Evolutionary conservation across 2,888 invertebrate species (phyloP), one percentile per base, ranked within the genome.

Genomic region (Argyra leucocephala): DNA sequence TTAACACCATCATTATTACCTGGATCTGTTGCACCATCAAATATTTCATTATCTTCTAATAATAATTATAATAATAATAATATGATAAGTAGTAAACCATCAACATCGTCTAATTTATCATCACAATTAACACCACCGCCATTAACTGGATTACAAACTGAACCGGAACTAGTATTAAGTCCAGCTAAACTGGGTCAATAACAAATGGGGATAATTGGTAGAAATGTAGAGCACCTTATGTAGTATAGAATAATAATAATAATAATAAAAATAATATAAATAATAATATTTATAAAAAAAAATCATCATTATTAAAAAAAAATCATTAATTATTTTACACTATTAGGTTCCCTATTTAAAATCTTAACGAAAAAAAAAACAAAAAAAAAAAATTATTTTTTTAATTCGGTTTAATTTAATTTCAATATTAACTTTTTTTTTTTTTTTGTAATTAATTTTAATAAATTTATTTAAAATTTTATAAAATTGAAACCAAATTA

Each of bases 121-220:
- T 12, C 64, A 64, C 60, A 65, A 22, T 57, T 61, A 31, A 61
- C 63, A 9, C 65, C 67, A 61, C 66, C 68, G 57, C 59, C 67
- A 62, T 36, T 68, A 58, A 67, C 70, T 61, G 22, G 21, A 63
- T 21, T 26, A 62, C 31, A 22, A 62, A 65, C 64, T 37, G 80
- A 80, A 72, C 76, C 78, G 64, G 80, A 80, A 71, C 70, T 80
- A 69, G 76, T 80, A 69, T 74, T 80, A 69, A 80, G 80, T 73
- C 80, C 80, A 63, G 76, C 80, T 37, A 80, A 80, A 70, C 76
- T 80, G 68, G 80, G 80, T 63, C 80, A 80, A 70, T 78, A 74
- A 70, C 66, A 31, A 23, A 62, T 59, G 37, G 48, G 62, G 48
- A 65, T 48, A 22, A 37, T 22, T 21, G 37, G 57, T 60, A 23